Base-by-base conservation (phyloP, 2,888 invertebrate genomes). In the Scaptomyza parva region DNA sequence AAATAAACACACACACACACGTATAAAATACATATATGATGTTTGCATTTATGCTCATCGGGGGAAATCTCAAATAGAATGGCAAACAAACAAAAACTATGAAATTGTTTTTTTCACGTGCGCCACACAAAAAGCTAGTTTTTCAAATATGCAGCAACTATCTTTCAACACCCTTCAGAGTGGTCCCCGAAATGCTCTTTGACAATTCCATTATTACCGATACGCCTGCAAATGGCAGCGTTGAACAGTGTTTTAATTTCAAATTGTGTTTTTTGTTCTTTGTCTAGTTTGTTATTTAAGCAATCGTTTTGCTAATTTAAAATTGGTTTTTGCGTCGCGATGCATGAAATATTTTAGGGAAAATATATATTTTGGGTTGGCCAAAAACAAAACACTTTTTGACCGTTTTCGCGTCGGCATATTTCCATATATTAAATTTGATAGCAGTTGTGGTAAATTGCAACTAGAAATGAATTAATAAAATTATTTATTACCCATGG, bases 141-240 rank as follows among this genome's bases (percentile, higher is more conserved):
- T 47, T 3, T 8, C 18, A 51, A 41, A 69, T 41, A 24, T 53
- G 35, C 39, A 73, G 39, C 39, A 73, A 44, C 18, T 44, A 20
- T n/a, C 11, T 30, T 28, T 14, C 17, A n/a, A n/a, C 4, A 1
- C 14, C 14, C 14, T 14, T 9, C 4, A 17, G 4, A 24, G 6
- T n/a, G n/a, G n/a, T n/a, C 11, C 22, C 8, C 12, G n/a, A n/a
- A n/a, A 11, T n/a, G 20, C 28, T 22, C 5, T 26, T 43, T 17
- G 11, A 11, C 9, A 8, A 11, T 18, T 30, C 12, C 9, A 28
- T 35, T 39, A 41, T 66, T 43, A 39, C 50, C 45, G 26, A 65
- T 54, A 72, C 54, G 54, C 51, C 47, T 50, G 41, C 44, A 37
- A 39, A 47, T 58, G 40, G 24, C 60, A 54, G 47, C 54, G 53